Base-by-base conservation (phyloP, 2,797 vertebrate genomes). In the Thaleichthys pacificus region DNA sequence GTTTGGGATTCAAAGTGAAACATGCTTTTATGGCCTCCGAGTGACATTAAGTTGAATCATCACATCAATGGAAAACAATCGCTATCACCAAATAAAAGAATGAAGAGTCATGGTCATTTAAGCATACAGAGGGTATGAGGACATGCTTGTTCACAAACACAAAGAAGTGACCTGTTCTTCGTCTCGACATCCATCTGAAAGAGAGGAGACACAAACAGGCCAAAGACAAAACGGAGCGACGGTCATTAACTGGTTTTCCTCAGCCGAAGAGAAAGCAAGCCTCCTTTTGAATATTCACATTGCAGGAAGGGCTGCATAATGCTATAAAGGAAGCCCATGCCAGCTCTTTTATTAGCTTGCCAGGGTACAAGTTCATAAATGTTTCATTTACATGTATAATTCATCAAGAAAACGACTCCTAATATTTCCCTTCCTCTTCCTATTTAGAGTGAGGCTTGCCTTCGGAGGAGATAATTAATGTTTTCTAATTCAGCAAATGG, bases 111-210 rank as follows among this genome's bases (percentile, higher is more conserved):
- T 47, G 42, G 14, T 14, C 6, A 7, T 61, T 26, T 19, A 61
- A 26, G 22, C 8, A 61, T n/a, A 66, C 12, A 72, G 51, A 2
- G 28, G 12, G 17, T 35, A 54, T 49, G 3, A 56, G 14, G 24
- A n/a, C 63, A 66, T 62, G 63, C 54, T 6, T 12, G 47, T 35
- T 74, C 61, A 69, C n/a, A 65, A 67, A 5, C 47, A 49, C 9
- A 28, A 11, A 56, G 66, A 60, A 84, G 90, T 91, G 95, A 99
- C 96, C 96, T 97, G 96, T 85, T 94, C 91, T 86, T 90, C 93
- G 91, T 91, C 94, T 94, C 87, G 95, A 90, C 90, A 93, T 91
- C 91, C 94, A 93, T 96, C 96, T 98, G 95, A 80, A 93, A 94
- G 89, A 90, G 77, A 90, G 71, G 68, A 84, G 67, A 80, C 56